These are phyloP conservation scores for Caenorhabditis macrosperma DNA, from an alignment of 2,888 invertebrate species.

Conservation along the genomic window DNA sequence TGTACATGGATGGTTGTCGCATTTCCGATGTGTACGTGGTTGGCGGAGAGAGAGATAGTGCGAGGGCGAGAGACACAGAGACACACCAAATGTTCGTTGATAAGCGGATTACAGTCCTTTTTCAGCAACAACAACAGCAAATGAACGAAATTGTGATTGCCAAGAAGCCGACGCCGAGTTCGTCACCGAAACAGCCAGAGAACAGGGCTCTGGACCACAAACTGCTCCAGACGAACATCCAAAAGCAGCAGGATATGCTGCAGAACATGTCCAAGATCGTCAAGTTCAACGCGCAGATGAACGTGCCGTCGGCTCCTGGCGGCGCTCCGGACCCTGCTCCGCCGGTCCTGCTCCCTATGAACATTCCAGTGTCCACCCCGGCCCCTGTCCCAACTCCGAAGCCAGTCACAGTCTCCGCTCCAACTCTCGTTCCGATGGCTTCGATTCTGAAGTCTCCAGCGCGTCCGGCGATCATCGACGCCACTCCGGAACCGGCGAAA, in stretches of 20 bases:
- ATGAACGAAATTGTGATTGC: background rate
- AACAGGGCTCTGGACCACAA: slow-evolving; percentile 16
- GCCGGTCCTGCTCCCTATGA: background rate
- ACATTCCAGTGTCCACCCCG: background rate
- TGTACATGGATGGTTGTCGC: background rate
- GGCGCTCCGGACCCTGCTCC: background rate
- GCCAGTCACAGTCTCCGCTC: too few species aligned
- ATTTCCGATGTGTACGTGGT: too few species aligned
- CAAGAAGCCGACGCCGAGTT: background rate
- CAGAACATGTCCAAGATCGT: slow-evolving; percentile 34
- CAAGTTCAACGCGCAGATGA: background rate
- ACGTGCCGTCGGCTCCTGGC: background rate
- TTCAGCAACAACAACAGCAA: slow-evolving; percentile 33
- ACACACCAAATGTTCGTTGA: too few species aligned
- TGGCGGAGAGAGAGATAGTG: too few species aligned
- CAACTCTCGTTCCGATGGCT: background rate
- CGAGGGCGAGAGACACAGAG: too few species aligned
- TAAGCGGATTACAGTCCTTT: too few species aligned
- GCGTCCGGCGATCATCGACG: background rate
- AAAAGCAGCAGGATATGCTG: slow-evolving; percentile 28
- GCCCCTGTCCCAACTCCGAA: background rate
- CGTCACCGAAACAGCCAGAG: background rate
- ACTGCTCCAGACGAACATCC: slow-evolving; percentile 14
- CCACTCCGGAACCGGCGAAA: background rate
- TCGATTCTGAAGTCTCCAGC: background rate